Evolutionary conservation across 1,140 invertebrate species (phyloP).

Genomic region (Euwallacea similis): DNA sequence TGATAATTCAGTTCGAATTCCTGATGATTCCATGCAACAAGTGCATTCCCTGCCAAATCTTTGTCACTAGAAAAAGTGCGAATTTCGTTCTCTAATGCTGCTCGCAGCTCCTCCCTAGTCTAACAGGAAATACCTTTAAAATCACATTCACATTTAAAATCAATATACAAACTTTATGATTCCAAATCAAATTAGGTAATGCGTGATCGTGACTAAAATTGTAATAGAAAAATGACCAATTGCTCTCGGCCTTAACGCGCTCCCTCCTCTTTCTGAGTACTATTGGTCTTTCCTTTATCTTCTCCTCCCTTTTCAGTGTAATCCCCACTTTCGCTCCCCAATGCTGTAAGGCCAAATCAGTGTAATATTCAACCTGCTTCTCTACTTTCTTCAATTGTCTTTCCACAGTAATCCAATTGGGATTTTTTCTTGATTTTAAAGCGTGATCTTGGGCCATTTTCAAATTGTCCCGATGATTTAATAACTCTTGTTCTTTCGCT

Average conservation of each 20-base stretch:
- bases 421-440: constrained; percentile 64
- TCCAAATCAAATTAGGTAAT: constrained; percentile 97
- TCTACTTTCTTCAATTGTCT: constrained; percentile 76
- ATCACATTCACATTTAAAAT: not conserved
- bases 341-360: constrained; percentile 80
- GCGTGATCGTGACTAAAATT: constrained; percentile 95
- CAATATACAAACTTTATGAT: constrained; percentile 75
- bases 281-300: constrained; percentile 74
- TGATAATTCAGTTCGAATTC: constrained; percentile 95
- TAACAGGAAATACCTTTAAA: constrained; percentile 49
- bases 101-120: constrained; percentile 93
- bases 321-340: constrained; percentile 81
- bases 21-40: constrained; percentile 97
- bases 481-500: constrained; percentile 64
- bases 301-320: constrained; percentile 65
- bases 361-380: constrained; percentile 73
- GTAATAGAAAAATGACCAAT: constrained; percentile 94
- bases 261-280: constrained; percentile 88
- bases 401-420: constrained; percentile 71
- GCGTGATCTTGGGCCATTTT: constrained; percentile 88
- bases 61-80: constrained; percentile 86
- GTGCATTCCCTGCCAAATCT: constrained; percentile 77
- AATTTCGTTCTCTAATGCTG: constrained; percentile 92
- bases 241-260: constrained; percentile 87
- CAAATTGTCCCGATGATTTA: constrained; percentile 91